Conservation (phyloP, 2,888 invertebrate genomes). For the Apoda limacodes region DNA sequence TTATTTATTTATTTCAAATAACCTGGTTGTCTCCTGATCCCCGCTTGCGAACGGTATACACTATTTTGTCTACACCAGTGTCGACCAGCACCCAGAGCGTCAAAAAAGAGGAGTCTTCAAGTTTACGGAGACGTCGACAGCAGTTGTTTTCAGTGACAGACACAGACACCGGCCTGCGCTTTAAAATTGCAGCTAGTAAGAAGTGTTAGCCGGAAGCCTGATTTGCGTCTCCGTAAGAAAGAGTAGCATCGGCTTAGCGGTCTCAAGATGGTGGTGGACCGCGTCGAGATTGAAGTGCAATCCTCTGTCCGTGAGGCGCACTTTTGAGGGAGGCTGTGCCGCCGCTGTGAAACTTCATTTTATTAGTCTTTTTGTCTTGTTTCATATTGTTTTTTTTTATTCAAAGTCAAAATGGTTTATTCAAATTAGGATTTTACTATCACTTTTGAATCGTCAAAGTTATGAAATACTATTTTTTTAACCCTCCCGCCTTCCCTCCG, state of each 20-base stretch:
- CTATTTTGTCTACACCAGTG: conserved; percentile 3
- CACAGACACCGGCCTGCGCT: conserved; percentile 10
- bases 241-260: conserved; percentile 5
- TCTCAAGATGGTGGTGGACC: conserved; percentile 8
- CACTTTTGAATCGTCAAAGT: too few species aligned
- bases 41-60: conserved; percentile 11
- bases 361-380: too few species aligned
- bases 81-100: conserved; percentile 7
- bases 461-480: too few species aligned
- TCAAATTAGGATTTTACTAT: too few species aligned
- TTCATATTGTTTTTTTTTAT: too few species aligned
- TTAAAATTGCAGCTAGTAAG: conserved; percentile 11
- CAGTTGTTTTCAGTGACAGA: conserved; percentile 12
- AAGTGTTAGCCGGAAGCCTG: conserved; percentile 2
- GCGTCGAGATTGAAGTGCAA: too few species aligned
- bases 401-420: too few species aligned
- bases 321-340: too few species aligned
- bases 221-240: conserved; percentile 13
- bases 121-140: conserved; percentile 9
- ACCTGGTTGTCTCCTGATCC: conserved; percentile 8
- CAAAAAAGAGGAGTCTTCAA: conserved; percentile 9
- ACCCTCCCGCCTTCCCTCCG: too few species aligned
- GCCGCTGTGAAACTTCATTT: too few species aligned
- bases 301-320: background rate
- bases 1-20: too few species aligned